These are phyloP conservation scores for Botrylloides violaceus DNA, from an alignment of 23 tunicate genomes.

Conservation along the genomic window DNA sequence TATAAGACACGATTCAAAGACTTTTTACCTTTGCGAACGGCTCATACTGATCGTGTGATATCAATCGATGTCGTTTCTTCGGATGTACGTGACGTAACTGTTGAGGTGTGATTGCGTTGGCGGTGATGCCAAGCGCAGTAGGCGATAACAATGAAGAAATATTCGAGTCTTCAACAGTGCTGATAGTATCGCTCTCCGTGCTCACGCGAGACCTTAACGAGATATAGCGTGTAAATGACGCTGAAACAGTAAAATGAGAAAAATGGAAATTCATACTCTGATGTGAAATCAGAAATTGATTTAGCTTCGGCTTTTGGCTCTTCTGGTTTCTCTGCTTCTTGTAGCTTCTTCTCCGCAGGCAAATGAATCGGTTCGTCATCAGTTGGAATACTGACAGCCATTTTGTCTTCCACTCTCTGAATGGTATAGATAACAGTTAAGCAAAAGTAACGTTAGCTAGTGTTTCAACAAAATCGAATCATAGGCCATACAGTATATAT, in stretches of 20 bases:
- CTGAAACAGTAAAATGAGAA: neutral
- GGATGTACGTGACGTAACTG: slow-evolving; percentile 67
- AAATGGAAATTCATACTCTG: neutral
- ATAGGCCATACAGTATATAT: too few species aligned
- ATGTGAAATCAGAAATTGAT: neutral
- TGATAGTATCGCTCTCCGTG: neutral
- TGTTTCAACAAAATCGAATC: too few species aligned
- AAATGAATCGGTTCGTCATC: too few species aligned
- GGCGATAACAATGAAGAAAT: slow-evolving; percentile 19
- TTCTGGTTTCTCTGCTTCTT: neutral
- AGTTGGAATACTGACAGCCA: too few species aligned
- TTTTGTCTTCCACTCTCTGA: too few species aligned
- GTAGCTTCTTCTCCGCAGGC: neutral
- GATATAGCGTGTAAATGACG: neutral
- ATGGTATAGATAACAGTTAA: too few species aligned
- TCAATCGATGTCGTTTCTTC: slow-evolving; percentile 53
- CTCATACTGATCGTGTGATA: slow-evolving; percentile 64
- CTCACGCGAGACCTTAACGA: neutral
- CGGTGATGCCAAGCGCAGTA: slow-evolving; percentile 9
- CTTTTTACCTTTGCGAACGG: slow-evolving; percentile 43
- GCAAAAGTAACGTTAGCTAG: too few species aligned
- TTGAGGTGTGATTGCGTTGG: slow-evolving; percentile 26
- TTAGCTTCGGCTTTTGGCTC: neutral
- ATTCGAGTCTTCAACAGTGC: neutral
- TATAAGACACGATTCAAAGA: neutral